Percentiles rank a stretch among this genome's conserved stretches.
Conservation (phyloP, 2,113 vertebrate genomes). For the Amblyopsis rosae region DNA sequence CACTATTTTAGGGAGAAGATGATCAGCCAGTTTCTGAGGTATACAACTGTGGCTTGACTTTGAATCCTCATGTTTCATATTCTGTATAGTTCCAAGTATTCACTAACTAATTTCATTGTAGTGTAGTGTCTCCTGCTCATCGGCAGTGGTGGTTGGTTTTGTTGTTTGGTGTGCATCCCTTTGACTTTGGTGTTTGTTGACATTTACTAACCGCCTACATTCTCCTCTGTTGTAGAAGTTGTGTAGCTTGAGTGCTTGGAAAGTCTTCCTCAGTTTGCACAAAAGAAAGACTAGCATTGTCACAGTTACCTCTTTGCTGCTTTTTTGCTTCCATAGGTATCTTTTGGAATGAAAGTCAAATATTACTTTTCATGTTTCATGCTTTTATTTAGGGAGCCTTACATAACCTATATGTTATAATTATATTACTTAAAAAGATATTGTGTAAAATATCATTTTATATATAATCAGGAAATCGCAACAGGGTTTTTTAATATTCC, state of each 20-base stretch:
- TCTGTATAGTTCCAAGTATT: not conserved
- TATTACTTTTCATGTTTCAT: not conserved
- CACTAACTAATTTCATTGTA: not conserved
- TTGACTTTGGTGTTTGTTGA: constrained; percentile 12
- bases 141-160: constrained; percentile 1
- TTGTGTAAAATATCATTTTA: not conserved
- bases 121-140: constrained; percentile 3
- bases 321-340: constrained; percentile 7
- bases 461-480: not conserved
- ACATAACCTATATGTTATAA: not conserved
- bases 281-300: not conserved
- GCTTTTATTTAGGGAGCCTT: not conserved
- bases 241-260: constrained; percentile 3
- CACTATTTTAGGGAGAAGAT: constrained; percentile 45
- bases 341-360: not conserved
- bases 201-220: constrained; percentile 14
- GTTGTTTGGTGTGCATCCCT: constrained; percentile 14
- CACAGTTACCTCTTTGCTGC: not conserved
- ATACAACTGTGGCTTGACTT: constrained; percentile 11
- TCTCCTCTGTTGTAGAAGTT: constrained; percentile 10
- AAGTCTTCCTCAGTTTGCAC: constrained; percentile 1
- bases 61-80: constrained; percentile 2
- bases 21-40: constrained; percentile 43
- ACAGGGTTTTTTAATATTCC: not conserved
- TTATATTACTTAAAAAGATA: not conserved